Conservation (phyloP, 2,888 invertebrate species). For the Cephus rjabovi region DNA sequence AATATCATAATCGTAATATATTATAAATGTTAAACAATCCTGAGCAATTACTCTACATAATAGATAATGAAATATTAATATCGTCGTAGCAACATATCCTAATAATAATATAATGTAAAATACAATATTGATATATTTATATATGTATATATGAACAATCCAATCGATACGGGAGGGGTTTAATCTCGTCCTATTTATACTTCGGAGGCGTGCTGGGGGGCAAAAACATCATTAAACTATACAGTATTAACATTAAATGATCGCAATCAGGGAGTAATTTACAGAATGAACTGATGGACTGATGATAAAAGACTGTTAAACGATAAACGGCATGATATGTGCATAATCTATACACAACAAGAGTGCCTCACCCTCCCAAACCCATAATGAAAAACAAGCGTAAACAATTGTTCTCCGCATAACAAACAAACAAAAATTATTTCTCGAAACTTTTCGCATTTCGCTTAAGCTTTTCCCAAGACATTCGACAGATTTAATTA, state of each 20-base stretch:
- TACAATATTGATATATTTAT: constrained; percentile 42
- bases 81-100: constrained; percentile 45
- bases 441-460: background rate
- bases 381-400: constrained; percentile 34
- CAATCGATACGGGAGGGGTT: constrained; percentile 40
- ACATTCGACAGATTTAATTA: background rate
- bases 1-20: constrained; percentile 60
- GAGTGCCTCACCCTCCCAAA: constrained; percentile 31
- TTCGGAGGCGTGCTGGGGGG: constrained; percentile 25
- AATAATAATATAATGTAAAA: constrained; percentile 48
- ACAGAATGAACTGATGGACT: constrained; percentile 41
- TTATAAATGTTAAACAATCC: constrained; percentile 64
- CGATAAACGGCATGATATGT: constrained; percentile 46
- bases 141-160: constrained; percentile 50
- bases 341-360: constrained; percentile 60
- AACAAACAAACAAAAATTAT: constrained; percentile 19
- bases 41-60: constrained; percentile 63
- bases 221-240: constrained; percentile 59
- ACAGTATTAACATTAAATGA: constrained; percentile 61
- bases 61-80: constrained; percentile 52
- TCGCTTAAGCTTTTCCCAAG: background rate
- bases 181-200: constrained; percentile 5
- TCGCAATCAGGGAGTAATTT: constrained; percentile 49
- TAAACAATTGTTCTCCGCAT: constrained; percentile 28
- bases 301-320: constrained; percentile 44